Evolutionary conservation across 1,140 invertebrate species (phyloP), one percentile per base, ranked within the genome.

Genomic region (Leptoteleia sp.): DNA sequence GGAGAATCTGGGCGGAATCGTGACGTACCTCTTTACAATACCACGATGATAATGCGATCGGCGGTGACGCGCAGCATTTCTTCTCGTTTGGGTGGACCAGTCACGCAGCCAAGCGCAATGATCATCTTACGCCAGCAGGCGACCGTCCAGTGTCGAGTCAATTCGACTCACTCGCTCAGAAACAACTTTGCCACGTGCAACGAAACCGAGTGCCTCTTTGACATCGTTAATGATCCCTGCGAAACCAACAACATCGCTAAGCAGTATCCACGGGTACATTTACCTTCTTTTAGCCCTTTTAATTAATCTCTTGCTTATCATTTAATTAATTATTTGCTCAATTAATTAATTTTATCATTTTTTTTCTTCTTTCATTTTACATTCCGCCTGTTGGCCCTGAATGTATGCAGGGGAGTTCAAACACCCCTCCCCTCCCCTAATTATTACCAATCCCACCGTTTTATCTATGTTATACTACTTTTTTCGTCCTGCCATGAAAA

Each of bases 211-310:
- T 94, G 93, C 77, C 89, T 94, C 4, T 94, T 93, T 79, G 90
- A 94, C 75, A 90, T 94, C 55, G 83, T 90, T 1, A 84, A 84
- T 17, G 93, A 94, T 88, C 93, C 93, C 0, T 94, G 93, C 83
- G 93, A 94, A 82, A 91, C 89, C 3, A 89, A 88, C 17, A 93
- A 94, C 77, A 82, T 94, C 7, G 89, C 87, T 0, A 82, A 81
- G 16, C 81, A 83, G 9, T 89, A 90, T 81, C 83, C 85, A 1
- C 82, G 83, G 45, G 89, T 89, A 62, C 83, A n/a, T n/a, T n/a
- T n/a, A n/a, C n/a, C n/a, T n/a, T n/a, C n/a, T n/a, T n/a, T n/a
- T n/a, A n/a, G n/a, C n/a, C n/a, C n/a, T n/a, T n/a, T n/a, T n/a
- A n/a, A n/a, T n/a, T n/a, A n/a, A n/a, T n/a, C n/a, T n/a, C n/a